Evolutionary conservation across 2,113 vertebrate species (phyloP).

Genomic region (Zapornia atra): DNA sequence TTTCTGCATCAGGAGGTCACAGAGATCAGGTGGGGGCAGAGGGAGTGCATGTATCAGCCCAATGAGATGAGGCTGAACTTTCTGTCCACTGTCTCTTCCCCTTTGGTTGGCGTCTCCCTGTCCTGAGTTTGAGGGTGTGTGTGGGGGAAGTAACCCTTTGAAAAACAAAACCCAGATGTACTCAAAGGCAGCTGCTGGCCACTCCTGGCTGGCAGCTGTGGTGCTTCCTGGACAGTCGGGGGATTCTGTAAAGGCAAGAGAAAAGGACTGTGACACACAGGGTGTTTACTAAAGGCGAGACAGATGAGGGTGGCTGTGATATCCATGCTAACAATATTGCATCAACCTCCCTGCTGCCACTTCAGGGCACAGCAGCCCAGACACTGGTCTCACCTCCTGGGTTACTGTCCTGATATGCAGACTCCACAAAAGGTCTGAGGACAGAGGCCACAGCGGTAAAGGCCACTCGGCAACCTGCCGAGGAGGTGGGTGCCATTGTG

Average conservation of each 20-base stretch:
- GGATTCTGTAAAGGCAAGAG: not conserved
- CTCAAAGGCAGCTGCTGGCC: not conserved
- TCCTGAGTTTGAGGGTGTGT: not conserved
- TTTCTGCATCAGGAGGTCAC: constrained; percentile 43
- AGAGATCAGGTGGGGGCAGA: constrained; percentile 9
- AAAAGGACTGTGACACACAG: not conserved
- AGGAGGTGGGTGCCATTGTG: not conserved
- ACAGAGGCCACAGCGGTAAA: not conserved
- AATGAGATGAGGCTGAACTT: constrained; percentile 5
- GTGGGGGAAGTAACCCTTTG: not conserved
- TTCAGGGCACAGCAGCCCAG: not conserved
- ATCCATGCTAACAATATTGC: fast-evolving
- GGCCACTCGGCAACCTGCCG: not conserved
- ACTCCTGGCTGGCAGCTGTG: not conserved
- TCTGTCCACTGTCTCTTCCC: not conserved
- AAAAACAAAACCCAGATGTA: not conserved
- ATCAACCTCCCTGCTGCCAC: not conserved
- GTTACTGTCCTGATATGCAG: not conserved
- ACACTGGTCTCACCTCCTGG: not conserved
- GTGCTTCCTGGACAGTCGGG: not conserved
- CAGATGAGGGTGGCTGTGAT: not conserved
- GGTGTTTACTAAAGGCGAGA: not conserved
- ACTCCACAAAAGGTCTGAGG: not conserved
- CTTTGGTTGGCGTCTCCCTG: not conserved
- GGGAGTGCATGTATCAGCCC: not conserved